These are phyloP conservation scores for Tenebrosternarchus preto DNA, from an alignment of 2,113 vertebrate species.

Conservation along the genomic window DNA sequence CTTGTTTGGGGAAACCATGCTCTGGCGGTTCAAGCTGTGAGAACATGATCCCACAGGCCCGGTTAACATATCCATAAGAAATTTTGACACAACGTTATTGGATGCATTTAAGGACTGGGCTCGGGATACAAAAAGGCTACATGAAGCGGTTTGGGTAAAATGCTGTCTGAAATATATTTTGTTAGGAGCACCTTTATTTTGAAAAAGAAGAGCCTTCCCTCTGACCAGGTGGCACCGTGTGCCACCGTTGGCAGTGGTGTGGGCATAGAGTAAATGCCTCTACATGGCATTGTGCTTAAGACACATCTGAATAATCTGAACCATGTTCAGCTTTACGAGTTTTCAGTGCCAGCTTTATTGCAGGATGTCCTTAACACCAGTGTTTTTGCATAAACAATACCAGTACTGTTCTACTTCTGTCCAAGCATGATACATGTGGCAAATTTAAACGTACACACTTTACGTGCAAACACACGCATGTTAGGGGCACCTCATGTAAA, in stretches of 20 bases:
- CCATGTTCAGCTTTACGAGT: slow-evolving; percentile 97
- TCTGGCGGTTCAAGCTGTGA: neutral
- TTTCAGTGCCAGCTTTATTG: slow-evolving; percentile 67
- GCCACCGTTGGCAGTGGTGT: slow-evolving; percentile 80
- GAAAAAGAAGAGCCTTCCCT: slow-evolving; percentile 86
- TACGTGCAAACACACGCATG: neutral
- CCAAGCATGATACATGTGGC: neutral
- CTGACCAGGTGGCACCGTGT: slow-evolving; percentile 89
- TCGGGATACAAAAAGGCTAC: neutral
- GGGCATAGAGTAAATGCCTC: slow-evolving; percentile 97
- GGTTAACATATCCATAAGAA: neutral
- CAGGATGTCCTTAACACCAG: slow-evolving; percentile 48
- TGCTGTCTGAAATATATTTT: slow-evolving; percentile 80
- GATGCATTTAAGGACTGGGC: slow-evolving; percentile 31
- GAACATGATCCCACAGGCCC: neutral
- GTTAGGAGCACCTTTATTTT: slow-evolving; percentile 77
- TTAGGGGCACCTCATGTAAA: slow-evolving; percentile 28
- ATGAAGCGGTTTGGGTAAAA: slow-evolving; percentile 77
- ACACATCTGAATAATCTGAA: slow-evolving; percentile 97
- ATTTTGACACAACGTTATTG: slow-evolving; percentile 20
- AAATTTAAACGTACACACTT: neutral
- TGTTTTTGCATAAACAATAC: neutral
- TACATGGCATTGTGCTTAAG: slow-evolving; percentile 93
- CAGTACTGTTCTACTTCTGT: neutral
- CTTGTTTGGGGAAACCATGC: neutral